Evolutionary conservation across 2,888 invertebrate species (phyloP).

Genomic region (Mechanitis mazaeus): DNA sequence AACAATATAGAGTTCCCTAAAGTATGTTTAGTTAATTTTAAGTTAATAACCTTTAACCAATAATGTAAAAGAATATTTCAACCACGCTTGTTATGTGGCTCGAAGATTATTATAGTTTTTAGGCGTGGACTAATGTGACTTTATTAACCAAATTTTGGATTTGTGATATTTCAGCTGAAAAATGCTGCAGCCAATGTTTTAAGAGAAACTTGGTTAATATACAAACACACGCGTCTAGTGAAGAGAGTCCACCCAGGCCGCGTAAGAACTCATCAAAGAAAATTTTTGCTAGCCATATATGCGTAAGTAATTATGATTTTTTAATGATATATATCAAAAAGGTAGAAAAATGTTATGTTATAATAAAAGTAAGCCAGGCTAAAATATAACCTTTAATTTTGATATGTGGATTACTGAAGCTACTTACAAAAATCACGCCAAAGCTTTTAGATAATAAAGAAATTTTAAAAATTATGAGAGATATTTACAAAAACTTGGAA

Average conservation of each 20-base stretch:
- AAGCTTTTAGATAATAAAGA: neutral
- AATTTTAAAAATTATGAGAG: too few species aligned
- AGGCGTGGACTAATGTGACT: slow-evolving; percentile 7
- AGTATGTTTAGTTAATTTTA: too few species aligned
- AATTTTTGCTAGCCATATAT: slow-evolving; percentile 99
- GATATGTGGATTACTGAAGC: too few species aligned
- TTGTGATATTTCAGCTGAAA: slow-evolving; percentile 86
- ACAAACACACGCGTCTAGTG: slow-evolving; percentile 98
- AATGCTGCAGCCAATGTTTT: slow-evolving; percentile 99
- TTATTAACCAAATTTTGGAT: slow-evolving; percentile 15
- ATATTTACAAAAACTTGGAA: too few species aligned
- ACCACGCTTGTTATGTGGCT: slow-evolving; percentile 22
- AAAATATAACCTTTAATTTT: neutral
- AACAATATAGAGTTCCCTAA: too few species aligned
- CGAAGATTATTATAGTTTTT: slow-evolving; percentile 13
- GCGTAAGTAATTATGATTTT: slow-evolving; percentile 86
- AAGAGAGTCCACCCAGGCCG: slow-evolving; percentile 97
- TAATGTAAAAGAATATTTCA: neutral
- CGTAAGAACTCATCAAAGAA: slow-evolving; percentile 98
- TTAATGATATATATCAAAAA: neutral
- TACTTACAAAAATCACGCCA: slow-evolving; percentile 16
- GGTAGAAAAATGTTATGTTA: neutral
- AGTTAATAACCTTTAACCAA: too few species aligned
- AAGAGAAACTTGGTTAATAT: slow-evolving; percentile 99
- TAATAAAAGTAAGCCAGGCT: too few species aligned